phyloP scores from a whole-genome alignment of 2,888 invertebrate genomes.

The Ditula angustiorana region DNA sequence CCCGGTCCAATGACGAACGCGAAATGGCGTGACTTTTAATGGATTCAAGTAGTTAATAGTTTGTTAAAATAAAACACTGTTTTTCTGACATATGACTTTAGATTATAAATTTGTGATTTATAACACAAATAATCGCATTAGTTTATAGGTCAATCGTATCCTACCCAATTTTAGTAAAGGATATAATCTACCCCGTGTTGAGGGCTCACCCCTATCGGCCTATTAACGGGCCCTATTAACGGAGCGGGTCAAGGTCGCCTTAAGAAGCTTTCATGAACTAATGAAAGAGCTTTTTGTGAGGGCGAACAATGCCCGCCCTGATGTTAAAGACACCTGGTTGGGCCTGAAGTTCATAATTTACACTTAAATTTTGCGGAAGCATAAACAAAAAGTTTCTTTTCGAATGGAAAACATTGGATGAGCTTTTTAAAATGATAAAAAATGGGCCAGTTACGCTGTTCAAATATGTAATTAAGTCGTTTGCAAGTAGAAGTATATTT shows the following conservation, averaged over 20 bases:
- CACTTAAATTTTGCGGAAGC: not conserved
- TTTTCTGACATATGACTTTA: too few relatives aligned
- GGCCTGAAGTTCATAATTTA: slow-evolving; percentile 24
- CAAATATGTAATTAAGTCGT: too few relatives aligned
- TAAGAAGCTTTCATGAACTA: slow-evolving; percentile 31
- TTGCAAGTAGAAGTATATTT: too few relatives aligned
- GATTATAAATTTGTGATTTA: too few relatives aligned
- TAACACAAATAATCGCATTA: too few relatives aligned
- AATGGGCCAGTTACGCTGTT: too few relatives aligned
- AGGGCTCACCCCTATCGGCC: slow-evolving; percentile 27
- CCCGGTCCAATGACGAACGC: too few relatives aligned
- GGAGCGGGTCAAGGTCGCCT: slow-evolving; percentile 24
- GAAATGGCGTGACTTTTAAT: too few relatives aligned
- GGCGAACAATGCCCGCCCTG: slow-evolving; percentile 20
- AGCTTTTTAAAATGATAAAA: too few relatives aligned
- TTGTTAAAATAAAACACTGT: too few relatives aligned
- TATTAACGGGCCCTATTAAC: slow-evolving; percentile 28
- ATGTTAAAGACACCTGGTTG: slow-evolving; percentile 32
- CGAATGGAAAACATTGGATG: too few relatives aligned
- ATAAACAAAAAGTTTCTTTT: not conserved
- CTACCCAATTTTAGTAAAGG: slow-evolving; percentile 26
- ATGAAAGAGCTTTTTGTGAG: slow-evolving; percentile 29
- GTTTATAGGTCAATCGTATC: slow-evolving; percentile 25
- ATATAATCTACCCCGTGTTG: slow-evolving; percentile 4
- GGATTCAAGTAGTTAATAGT: too few relatives aligned